These are phyloP conservation scores for Xiphias gladius DNA, from an alignment of 2,113 vertebrate species.

Conservation along the genomic window DNA sequence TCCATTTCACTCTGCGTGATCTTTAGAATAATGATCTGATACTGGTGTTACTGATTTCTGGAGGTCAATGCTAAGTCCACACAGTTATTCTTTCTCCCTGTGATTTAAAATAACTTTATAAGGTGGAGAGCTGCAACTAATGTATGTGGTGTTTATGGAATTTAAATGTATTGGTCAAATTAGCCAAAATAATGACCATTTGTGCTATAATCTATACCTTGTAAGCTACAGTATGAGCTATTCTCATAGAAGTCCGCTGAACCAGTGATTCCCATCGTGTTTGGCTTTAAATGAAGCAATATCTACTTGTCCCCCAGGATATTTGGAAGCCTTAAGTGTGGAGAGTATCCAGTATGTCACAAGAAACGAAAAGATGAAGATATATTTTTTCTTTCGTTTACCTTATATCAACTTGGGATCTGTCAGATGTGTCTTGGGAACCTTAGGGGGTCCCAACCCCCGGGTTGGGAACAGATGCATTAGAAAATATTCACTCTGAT, in stretches of 20 bases:
- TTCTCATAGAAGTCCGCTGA: neutral
- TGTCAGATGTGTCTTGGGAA: constrained; percentile 10
- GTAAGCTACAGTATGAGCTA: neutral
- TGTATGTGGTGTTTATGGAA: neutral
- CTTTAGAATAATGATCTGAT: constrained; percentile 41
- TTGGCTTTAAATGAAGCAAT: neutral
- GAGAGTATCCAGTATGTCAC: constrained; percentile 12
- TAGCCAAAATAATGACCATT: neutral
- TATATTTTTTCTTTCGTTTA: neutral
- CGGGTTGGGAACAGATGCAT: neutral
- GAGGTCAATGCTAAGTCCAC: neutral
- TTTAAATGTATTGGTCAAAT: neutral
- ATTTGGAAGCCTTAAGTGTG: constrained; percentile 3
- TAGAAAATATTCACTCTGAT: constrained; percentile 42
- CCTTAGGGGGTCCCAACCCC: neutral
- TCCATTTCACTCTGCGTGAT: constrained; percentile 47
- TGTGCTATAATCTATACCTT: neutral
- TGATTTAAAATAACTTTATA: constrained; percentile 8
- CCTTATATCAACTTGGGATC: neutral
- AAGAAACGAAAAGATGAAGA: neutral
- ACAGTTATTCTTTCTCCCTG: neutral
- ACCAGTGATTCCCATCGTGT: neutral
- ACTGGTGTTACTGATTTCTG: neutral
- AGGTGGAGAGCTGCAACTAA: neutral
- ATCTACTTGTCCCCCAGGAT: neutral